Evolutionary conservation across 2,797 vertebrate species (phyloP), one percentile per base, ranked within the genome.

Genomic region (Astyanax mexicanus): DNA sequence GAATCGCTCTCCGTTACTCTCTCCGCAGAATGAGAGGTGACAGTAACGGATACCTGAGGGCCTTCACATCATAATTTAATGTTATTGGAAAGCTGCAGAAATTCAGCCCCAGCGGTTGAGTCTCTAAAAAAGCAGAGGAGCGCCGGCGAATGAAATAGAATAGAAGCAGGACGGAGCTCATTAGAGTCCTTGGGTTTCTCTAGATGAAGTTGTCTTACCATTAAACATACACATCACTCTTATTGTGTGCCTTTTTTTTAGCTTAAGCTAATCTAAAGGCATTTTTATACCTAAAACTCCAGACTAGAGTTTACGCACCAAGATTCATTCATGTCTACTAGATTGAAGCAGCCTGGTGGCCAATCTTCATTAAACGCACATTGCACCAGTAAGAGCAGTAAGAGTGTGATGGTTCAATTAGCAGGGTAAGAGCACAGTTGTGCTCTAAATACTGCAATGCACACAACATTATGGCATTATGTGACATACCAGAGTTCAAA

Each of bases 121-220:
- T 40, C 38, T 77, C 68, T 74, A 57, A 77, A 77, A 72, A 65
- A 57, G 69, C 42, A 58, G 70, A 64, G 7, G 75, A 62, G 44
- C 57, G 62, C 51, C 74, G 64, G 9, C 45, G 64, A 79, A 72
- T 77, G 45, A 79, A 82, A 72, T n/a, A n/a, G n/a, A n/a, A n/a
- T n/a, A n/a, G n/a, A n/a, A 65, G 60, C 55, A 60, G 58, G 69
- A 67, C 32, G 60, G 61, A 75, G 77, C 74, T 77, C 62, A 58
- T 75, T 81, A 80, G 35, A 25, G 75, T 47, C 72, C 52, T n/a
- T 54, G 69, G 64, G 51, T 62, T 61, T 42, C 62, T 58, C 55
- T 42, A 61, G 72, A 81, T 83, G 77, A 81, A 85, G 81, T 47
- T 61, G 52, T 72, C 25, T 68, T 61, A 57, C 67, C 32, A 37